Evolutionary conservation across 2,888 invertebrate genomes (phyloP).

Genomic region (Agapostemon virescens): DNA sequence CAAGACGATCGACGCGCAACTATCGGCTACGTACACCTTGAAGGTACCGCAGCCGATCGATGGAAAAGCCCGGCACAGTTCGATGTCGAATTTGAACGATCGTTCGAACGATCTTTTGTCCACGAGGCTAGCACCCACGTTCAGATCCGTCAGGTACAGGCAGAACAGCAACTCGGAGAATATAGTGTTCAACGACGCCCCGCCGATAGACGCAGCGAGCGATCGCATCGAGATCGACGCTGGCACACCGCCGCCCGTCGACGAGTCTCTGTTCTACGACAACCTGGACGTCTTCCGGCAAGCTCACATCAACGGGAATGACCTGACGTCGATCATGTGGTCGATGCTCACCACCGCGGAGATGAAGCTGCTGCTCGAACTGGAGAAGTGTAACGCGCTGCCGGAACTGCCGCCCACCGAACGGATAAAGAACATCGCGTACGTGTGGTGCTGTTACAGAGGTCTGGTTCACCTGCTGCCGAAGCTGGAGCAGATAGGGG

Average conservation of each 20-base stretch:
- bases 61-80: constrained; percentile 68
- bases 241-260: constrained; percentile 76
- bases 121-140: constrained; percentile 68
- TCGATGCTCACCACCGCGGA: constrained; percentile 72
- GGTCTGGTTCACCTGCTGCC: constrained; percentile 87
- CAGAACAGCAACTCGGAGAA: constrained; percentile 62
- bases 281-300: constrained; percentile 73
- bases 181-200: constrained; percentile 45
- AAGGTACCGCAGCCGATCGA: constrained; percentile 28
- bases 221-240: constrained; percentile 76
- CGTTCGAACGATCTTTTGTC: constrained; percentile 66
- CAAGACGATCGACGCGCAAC: not conserved
- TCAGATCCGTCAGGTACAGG: constrained; percentile 68
- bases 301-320: constrained; percentile 66
- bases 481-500: constrained; percentile 85
- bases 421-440: constrained; percentile 83
- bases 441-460: constrained; percentile 90
- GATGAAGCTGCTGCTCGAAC: constrained; percentile 73
- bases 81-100: constrained; percentile 71
- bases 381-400: constrained; percentile 70
- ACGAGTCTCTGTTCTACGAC: constrained; percentile 78
- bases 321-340: constrained; percentile 74
- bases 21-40: constrained; percentile 18
- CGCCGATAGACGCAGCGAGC: constrained; percentile 24
- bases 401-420: constrained; percentile 49